Base-by-base conservation (phyloP, 2,888 invertebrate genomes). In the Drosophila neonasuta region DNA sequence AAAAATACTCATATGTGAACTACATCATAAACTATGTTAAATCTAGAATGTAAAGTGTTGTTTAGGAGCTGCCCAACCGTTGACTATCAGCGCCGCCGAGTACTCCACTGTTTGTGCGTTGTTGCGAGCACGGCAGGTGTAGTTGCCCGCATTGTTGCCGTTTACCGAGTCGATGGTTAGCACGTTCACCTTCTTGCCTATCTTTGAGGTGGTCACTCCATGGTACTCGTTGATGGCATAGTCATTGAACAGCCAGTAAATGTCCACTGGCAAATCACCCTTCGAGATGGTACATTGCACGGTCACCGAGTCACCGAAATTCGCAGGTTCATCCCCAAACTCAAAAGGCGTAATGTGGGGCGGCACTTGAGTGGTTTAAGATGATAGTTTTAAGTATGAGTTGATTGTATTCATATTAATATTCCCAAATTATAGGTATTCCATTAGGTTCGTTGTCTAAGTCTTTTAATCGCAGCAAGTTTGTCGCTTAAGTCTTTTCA, bases 181-280 rank as follows among this genome's bases (percentile, higher is more conserved):
- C 32, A 92, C 92, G 80, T 91, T 93, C 71, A 92, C 92, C 77
- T 92, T 92, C 73, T 91, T 92, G 63, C 91, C 91, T 57, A 93
- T 91, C 63, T 91, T 90, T 49, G 92, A 91, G 58, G 92, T 92
- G 17, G 86, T 88, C 3, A 89, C 87, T 45, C 91, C 89, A 91
- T 92, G 81, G 68, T 92, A 93, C 86, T 92, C 92, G 88, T 95
- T 93, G 65, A 93, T 92, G 71, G 92, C 91, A 85, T 93, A 94
- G 88, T 95, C 94, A 88, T 94, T 93, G 78, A 94, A 93, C 32
- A 91, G 90, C 95, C 95, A 95, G 32, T 91, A 91, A 58, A 95
- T 93, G 71, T 92, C 92, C 59, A 95, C 92, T 1, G 95, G 95
- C 67, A 93, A 91, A 90, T 95, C 95, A 17, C 95, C 94, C 87